These are phyloP conservation scores for Cyclura pinguis DNA, from an alignment of 2,797 vertebrate genomes.

Conservation along the genomic window DNA sequence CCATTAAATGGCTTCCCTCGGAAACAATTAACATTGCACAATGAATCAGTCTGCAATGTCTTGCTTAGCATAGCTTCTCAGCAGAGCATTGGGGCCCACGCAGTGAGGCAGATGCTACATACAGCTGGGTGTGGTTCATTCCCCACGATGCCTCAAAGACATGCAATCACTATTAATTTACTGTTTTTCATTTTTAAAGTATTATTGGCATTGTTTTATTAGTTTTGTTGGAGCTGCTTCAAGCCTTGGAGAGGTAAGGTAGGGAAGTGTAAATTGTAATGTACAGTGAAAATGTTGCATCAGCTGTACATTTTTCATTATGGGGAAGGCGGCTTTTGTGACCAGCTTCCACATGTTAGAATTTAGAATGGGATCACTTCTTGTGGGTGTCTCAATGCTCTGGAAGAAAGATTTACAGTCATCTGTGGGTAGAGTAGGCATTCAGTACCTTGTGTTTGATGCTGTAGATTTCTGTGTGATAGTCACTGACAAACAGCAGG, in stretches of 20 bases:
- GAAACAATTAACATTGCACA: slow-evolving; percentile 17
- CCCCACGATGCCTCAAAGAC: background rate
- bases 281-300: background rate
- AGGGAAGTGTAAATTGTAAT: background rate
- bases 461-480: background rate
- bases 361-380: background rate
- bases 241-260: background rate
- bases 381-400: background rate
- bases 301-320: background rate
- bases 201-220: background rate
- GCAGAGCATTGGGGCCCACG: no score
- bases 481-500: background rate
- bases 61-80: background rate
- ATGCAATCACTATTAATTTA: background rate
- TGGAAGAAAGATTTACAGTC: background rate
- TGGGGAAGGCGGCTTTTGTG: background rate
- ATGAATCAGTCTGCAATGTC: slow-evolving; percentile 5
- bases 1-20: background rate
- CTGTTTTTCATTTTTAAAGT: background rate
- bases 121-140: background rate
- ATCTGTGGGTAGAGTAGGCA: background rate
- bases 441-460: background rate
- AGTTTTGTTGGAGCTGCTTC: background rate
- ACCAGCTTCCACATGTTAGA: background rate
- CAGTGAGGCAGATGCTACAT: no score